Evolutionary conservation across 2,113 vertebrate genomes (phyloP), one percentile per base, ranked within the genome.

Genomic region (Sebastes fasciatus): DNA sequence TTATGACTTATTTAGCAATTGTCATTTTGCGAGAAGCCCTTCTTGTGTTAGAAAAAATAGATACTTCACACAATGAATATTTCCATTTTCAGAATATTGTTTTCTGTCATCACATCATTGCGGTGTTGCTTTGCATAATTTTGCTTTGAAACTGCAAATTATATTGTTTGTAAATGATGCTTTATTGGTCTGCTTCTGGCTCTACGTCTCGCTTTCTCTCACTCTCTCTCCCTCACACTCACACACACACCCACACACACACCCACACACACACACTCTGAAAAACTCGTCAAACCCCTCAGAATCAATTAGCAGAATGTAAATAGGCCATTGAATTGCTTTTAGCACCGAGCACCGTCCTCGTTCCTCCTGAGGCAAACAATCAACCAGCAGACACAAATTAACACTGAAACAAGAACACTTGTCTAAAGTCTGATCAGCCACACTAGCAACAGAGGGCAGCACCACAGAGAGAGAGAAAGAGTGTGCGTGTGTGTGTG

Each of bases 241-340:
- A 34, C n/a, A 45, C 67, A 51, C 23, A n/a, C 5, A n/a, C 26
- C 26, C 61, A 40, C 12, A 76, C 58, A 63, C 55, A 79, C 40
- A 75, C 58, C n/a, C 16, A 80, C 40, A 55, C 65, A 77, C 64
- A 68, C 34, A 51, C 43, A 80, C n/a, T 67, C 12, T 3, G 2
- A 72, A 45, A 26, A 63, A 83, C 60, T 84, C 60, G 86, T 88
- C 55, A 73, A 86, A 89, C 80, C 40, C 80, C 65, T 82, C 74
- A 74, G 74, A 92, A 91, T 92, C 91, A 92, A 94, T 94, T 92
- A 94, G 83, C 57, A 48, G 75, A 80, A 87, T 89, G 79, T 91
- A 87, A 93, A 93, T 86, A 85, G 91, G 85, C 80, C 82, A 92
- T 92, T 91, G 74, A 88, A 90, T 90, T 89, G 89, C 86, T 88